A percentile compares a stretch with the other conserved stretches of the same genome.
Conservation (phyloP, 2,888 invertebrate genomes). For the Achlya flavicornis region DNA sequence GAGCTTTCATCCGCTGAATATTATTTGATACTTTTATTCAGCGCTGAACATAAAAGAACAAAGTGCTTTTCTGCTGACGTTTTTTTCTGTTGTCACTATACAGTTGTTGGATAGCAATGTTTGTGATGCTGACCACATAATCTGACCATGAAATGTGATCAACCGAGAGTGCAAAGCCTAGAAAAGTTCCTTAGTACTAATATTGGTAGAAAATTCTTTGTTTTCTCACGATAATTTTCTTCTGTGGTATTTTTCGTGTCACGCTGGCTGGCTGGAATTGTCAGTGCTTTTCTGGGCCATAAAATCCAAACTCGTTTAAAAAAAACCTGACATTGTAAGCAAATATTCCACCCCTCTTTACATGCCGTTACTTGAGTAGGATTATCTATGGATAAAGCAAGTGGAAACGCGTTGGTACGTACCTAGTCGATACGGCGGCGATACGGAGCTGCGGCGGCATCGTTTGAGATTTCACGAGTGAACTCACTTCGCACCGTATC, state of each 20-base stretch:
- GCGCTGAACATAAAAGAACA: neutral
- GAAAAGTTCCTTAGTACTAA: neutral
- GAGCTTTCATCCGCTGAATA: neutral
- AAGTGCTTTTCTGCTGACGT: neutral
- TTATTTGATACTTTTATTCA: slow-evolving; percentile 1
- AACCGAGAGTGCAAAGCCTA: too few species aligned
- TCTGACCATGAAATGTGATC: too few species aligned
- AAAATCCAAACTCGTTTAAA: too few species aligned
- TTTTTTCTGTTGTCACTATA: too few species aligned
- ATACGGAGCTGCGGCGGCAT: neutral
- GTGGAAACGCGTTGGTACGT: neutral
- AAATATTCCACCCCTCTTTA: neutral
- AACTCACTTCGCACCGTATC: slow-evolving; percentile 5
- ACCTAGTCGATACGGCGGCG: neutral
- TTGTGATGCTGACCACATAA: too few species aligned
- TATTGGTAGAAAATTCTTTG: neutral
- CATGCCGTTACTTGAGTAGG: neutral
- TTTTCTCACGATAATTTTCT: neutral
- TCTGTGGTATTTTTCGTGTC: too few species aligned
- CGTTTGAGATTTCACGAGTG: slow-evolving; percentile 8
- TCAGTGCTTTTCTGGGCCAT: too few species aligned
- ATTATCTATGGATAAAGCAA: neutral
- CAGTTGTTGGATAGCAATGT: neutral
- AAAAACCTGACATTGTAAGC: neutral
- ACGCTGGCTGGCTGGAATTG: too few species aligned